Base-by-base conservation (phyloP, 2,888 invertebrate genomes). In the Acanthoscelides obtectus region DNA sequence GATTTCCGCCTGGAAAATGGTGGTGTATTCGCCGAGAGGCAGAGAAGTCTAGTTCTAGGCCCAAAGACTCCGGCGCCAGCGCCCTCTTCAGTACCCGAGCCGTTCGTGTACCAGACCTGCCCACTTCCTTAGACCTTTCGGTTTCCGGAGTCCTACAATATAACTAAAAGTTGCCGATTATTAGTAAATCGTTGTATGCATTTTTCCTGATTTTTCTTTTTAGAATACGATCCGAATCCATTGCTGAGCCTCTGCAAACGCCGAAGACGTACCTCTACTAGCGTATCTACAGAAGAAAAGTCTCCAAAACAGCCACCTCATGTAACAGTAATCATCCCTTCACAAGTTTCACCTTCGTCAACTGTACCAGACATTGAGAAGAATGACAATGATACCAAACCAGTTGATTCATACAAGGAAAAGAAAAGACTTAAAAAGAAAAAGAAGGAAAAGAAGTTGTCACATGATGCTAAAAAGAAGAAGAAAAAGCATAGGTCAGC, bases 161-260 rank as follows among this genome's bases (percentile, higher is more conserved):
- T n/a, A n/a, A n/a, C n/a, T n/a, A n/a, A n/a, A n/a, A n/a, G n/a
- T n/a, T n/a, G n/a, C n/a, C n/a, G n/a, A n/a, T n/a, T n/a, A n/a
- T n/a, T n/a, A n/a, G n/a, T n/a, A 12, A 45, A 12, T 45, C 5
- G 12, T 45, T 45, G 5, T 45, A 45, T 45, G 17, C 17, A 12
- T 45, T 45, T 12, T 45, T 17, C 5, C 6, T 45, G n/a, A n/a
- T 63, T 63, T 63, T 12, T 72, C 75, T 77, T 89, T 88, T 5
- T 87, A 94, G 95, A 94, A 85, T 94, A 94, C 81, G 94, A 95
- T 85, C 91, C 91, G 0, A 94, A 95, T 84, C 94, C 95, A 3
- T 84, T 95, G 20, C 87, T 93, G 77, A 91, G 92, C 6, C 85
- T 94, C 73, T 92, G 93, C 27, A 94, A 94, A 83, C 88, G 94